Evolutionary conservation across 1,140 invertebrate species (phyloP), one percentile per base, ranked within the genome.

Genomic region (Gryon sp.): DNA sequence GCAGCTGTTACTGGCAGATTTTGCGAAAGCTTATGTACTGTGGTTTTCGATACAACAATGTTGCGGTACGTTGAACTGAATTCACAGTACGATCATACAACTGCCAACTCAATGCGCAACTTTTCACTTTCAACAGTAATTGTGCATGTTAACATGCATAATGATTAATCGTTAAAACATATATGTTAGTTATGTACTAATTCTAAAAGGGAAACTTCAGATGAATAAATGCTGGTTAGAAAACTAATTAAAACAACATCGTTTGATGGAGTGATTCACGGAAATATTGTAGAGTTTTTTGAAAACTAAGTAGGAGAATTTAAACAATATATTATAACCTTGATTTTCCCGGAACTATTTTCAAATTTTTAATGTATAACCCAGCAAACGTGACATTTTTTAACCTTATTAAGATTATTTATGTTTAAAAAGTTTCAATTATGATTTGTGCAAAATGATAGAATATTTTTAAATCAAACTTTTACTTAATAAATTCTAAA

Each of bases 1-100:
- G 41, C 73, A 69, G 73, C 48, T 76, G 73, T 76, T 76, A 69
- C 63, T 69, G 73, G 63, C 73, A 69, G 73, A 63, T 76, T 76
- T 76, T 20, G 57, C 53, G 52, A 57, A 76, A 76, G 73, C 73
- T 76, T 69, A 76, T 76, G 63, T 34, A 76, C 63, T 76, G 73
- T 57, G 63, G 59, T 65, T 65, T 69, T 69, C 46, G 55, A 69
- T 76, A 69, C 50, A 76, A 76, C 65, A 63, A 69, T 76, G 65
- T 69, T 76, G 72, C 40, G 62, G 72, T 62, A 34, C 72, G 62
- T 75, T 68, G 55, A 16, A 9, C 62, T 40, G 62, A 75, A 75
- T 41, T 75, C 48, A 16, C 32, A 53, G 46, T 45, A 60, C 40
- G 60, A 45, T 65, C 41, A 40, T 65, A 38, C 48, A 74, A 74